Base-by-base conservation (phyloP, 2,113 vertebrate genomes). In the Rhagologus leucostigma region DNA sequence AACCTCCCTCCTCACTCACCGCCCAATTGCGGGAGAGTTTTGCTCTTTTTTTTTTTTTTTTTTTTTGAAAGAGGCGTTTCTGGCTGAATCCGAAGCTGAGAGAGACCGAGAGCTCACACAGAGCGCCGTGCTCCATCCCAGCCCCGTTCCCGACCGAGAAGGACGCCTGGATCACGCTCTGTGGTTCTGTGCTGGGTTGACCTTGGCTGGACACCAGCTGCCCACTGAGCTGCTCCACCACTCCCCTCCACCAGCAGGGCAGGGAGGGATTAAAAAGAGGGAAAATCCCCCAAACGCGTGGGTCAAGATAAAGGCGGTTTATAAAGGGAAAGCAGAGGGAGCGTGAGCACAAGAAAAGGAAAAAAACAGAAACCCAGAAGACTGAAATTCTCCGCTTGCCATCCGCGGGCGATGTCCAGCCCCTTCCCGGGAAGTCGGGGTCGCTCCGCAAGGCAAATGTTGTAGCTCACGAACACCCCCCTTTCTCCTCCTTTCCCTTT, bases 101-200 rank as follows among this genome's bases (percentile, higher is more conserved):
- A 9, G 44, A 15, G 59, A 37, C 39, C 9, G 47, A 6, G 56
- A 52, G 70, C 39, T 23, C 24, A 2, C 33, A 0, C 13, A 23
- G 63, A 26, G 49, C 44, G 12, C 53, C 21, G 2, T 9, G 79
- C 17, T 10, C 7, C 62, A 8, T 1, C 65, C 42, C 55, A 41
- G 32, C n/a, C 33, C 50, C 1, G 2, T 1, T 53, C 19, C 7
- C 4, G 32, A 7, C 24, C 14, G 1, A 6, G 42, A 16, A 42
- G 30, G 49, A 18, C 1, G 27, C 53, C 26, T 3, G 21, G 53
- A 13, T 47, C 7, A 0, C 8, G 23, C 53, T 49, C 62, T 6
- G 20, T 10, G 29, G 1, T 6, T 53, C 62, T 32, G 16, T 3
- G 30, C 41, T 13, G 70, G 41, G 6, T 1, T 83, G 55, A 83